phyloP scores from a whole-genome alignment of 1,140 invertebrate species.

The Bombyx mori region ASM3026992v2 NC_085118.1:5643501-5644000 shows the following conservation, averaged over 20 bases:
- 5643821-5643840: conserved; percentile 98
- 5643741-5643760: conserved; percentile 97
- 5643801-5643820: conserved; percentile 99
- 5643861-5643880: no score
- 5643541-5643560: no score
- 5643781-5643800: conserved; percentile 98
- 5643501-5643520: no score
- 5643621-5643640: conserved; percentile 17
- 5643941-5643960: no score
- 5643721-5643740: conserved; percentile 98
- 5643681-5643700: conserved; percentile 91
- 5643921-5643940: no score
- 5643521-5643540: no score
- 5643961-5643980: no score
- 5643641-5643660: conserved; percentile 95
- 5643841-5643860: conserved; percentile 70
- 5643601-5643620: neutral
- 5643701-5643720: conserved; percentile 99
- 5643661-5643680: conserved; percentile 98
- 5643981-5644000: no score
- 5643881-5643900: no score
- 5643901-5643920: no score
- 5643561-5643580: no score
- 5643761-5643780: conserved; percentile 98
- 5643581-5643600: no score